Conservation (phyloP, 2,888 invertebrate species). For the Monoplex corrugatus region DNA sequence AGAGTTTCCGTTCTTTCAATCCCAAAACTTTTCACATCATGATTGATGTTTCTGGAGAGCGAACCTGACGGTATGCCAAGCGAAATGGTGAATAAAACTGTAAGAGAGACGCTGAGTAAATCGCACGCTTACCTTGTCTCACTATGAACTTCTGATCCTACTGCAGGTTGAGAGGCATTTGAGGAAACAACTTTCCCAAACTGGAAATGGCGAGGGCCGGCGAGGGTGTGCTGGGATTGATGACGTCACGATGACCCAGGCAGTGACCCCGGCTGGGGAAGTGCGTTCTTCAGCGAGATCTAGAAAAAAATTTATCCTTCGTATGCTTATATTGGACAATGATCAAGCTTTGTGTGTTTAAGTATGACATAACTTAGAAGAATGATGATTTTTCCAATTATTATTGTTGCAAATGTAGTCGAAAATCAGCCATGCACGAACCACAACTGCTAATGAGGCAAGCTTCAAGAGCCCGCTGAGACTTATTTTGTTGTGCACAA, state of each 20-base stretch:
- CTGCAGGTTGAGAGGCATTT: slow-evolving; percentile 44
- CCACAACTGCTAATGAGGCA: slow-evolving; percentile 58
- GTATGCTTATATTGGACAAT: slow-evolving; percentile 41
- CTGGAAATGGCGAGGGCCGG: slow-evolving; percentile 64
- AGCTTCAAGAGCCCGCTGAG: slow-evolving; percentile 73
- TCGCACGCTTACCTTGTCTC: slow-evolving; percentile 20
- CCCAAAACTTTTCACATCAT: slow-evolving; percentile 16
- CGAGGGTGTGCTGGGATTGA: slow-evolving; percentile 60
- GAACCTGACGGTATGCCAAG: neutral
- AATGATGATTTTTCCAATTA: slow-evolving; percentile 1
- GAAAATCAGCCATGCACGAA: slow-evolving; percentile 45
- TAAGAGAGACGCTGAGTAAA: too few relatives aligned
- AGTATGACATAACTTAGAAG: slow-evolving; percentile 46
- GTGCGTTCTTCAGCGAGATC: slow-evolving; percentile 58
- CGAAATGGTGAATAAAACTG: neutral
- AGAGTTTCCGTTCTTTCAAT: slow-evolving; percentile 50
- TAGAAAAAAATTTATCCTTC: slow-evolving; percentile 30
- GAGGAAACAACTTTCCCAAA: slow-evolving; percentile 56
- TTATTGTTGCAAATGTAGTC: slow-evolving; percentile 15
- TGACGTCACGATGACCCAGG: slow-evolving; percentile 66
- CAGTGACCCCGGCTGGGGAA: slow-evolving; percentile 65
- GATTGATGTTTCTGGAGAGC: neutral
- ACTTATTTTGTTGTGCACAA: slow-evolving; percentile 67
- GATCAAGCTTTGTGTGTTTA: slow-evolving; percentile 36
- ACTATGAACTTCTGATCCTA: slow-evolving; percentile 31